These are phyloP conservation scores for Pristiophorus japonicus DNA, from an alignment of 2,113 vertebrate genomes.

Conservation along the genomic window DNA sequence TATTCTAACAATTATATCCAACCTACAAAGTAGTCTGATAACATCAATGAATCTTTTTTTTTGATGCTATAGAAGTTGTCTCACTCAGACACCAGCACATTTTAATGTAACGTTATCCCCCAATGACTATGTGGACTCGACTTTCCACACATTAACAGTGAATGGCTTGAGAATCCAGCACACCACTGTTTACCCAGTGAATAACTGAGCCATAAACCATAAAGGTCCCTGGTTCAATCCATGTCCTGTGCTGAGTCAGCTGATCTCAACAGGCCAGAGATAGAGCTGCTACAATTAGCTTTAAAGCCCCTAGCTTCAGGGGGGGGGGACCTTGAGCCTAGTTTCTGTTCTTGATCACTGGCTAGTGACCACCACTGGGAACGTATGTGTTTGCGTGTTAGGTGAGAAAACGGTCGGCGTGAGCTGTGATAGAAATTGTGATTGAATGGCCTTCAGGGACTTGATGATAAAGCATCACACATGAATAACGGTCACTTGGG, in stretches of 20 bases:
- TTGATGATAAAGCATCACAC: background rate
- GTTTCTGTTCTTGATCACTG: background rate
- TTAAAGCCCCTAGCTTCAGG: background rate
- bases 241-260: background rate
- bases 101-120: background rate
- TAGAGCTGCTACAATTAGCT: background rate
- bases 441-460: background rate
- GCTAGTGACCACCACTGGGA: background rate
- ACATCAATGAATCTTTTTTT: background rate
- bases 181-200: too few relatives aligned
- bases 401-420: background rate
- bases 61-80: background rate
- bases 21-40: background rate
- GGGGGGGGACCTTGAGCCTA: background rate
- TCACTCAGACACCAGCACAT: background rate
- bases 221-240: background rate
- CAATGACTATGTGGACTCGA: too few relatives aligned
- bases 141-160: too few relatives aligned
- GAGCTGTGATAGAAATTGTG: background rate
- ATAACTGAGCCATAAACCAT: too few relatives aligned
- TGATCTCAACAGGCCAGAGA: background rate
- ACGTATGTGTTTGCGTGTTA: background rate
- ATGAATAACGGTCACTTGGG: too few relatives aligned
- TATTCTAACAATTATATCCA: background rate
- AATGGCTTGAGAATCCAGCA: too few relatives aligned